These are phyloP conservation scores for Pterophyllum scalare DNA, from an alignment of 2,113 vertebrate genomes.

Conservation along the genomic window DNA sequence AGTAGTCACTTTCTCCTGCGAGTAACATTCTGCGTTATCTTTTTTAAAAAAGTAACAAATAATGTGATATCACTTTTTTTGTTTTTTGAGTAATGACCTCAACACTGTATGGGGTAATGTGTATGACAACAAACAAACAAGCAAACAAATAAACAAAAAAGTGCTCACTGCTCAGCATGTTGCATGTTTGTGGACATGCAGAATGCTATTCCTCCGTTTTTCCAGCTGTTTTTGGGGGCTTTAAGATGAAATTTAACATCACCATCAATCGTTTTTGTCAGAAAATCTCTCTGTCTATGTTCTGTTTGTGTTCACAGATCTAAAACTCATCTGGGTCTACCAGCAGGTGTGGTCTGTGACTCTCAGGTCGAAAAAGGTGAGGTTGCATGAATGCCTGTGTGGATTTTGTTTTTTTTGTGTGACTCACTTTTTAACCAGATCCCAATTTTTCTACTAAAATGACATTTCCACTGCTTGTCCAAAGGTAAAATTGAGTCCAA, in stretches of 20 bases:
- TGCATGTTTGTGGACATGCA: not conserved
- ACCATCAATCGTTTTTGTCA: not conserved
- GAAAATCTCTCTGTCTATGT: not conserved
- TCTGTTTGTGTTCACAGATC: not conserved
- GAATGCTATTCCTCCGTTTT: not conserved
- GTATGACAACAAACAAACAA: not conserved
- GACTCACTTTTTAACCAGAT: not conserved
- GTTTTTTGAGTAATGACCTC: too few relatives aligned
- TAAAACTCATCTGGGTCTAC: not conserved
- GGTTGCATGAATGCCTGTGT: not conserved
- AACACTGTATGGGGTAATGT: not conserved
- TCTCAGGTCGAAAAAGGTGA: slow-evolving; percentile 23
- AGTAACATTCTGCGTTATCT: too few relatives aligned
- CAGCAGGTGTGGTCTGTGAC: slow-evolving; percentile 20
- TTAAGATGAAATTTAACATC: not conserved
- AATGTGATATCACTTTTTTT: too few relatives aligned
- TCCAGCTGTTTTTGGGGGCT: not conserved
- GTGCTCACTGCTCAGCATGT: not conserved
- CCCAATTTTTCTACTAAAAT: slow-evolving; percentile 14
- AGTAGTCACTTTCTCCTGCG: too few relatives aligned
- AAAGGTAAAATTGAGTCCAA: not conserved
- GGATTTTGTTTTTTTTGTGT: not conserved
- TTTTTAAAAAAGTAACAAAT: too few relatives aligned
- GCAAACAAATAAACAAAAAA: not conserved
- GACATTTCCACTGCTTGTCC: slow-evolving; percentile 13